phyloP scores from a whole-genome alignment of 2,797 vertebrate genomes.

The Tiaroga cobitis region DNA sequence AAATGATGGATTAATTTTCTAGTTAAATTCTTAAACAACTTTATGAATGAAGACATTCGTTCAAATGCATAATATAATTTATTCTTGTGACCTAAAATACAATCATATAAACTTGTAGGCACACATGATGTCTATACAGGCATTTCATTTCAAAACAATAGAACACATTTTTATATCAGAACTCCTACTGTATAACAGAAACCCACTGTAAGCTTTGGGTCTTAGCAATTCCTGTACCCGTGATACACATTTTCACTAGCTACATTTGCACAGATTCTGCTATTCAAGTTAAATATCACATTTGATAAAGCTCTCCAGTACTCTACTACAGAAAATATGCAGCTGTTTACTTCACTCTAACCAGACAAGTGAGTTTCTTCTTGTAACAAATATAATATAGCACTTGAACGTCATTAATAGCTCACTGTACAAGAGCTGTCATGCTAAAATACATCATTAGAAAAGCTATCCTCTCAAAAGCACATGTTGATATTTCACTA shows the following conservation, averaged over 20 bases:
- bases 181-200: conserved; percentile 62
- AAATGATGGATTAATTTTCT: background rate
- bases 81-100: conserved; percentile 63
- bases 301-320: conserved; percentile 30
- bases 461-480: conserved; percentile 48
- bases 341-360: conserved; percentile 20
- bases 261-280: conserved; percentile 18
- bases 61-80: conserved; percentile 63
- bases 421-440: conserved; percentile 52
- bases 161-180: conserved; percentile 65
- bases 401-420: conserved; percentile 42
- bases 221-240: conserved; percentile 38
- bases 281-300: conserved; percentile 17
- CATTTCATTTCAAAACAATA: conserved; percentile 71
- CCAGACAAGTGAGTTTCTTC: conserved; percentile 48
- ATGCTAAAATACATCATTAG: conserved; percentile 61
- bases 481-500: conserved; percentile 26
- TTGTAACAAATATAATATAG: conserved; percentile 44
- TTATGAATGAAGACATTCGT: background rate
- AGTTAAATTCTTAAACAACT: background rate
- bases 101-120: conserved; percentile 75
- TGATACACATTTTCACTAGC: conserved; percentile 42
- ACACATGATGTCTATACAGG: conserved; percentile 70
- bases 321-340: conserved; percentile 12
- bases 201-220: conserved; percentile 46